A percentile compares a stretch with the other conserved stretches of the same genome.
Evolutionary conservation across 1,140 invertebrate genomes (phyloP).

Genomic region (Nilaparvata lugens): DNA sequence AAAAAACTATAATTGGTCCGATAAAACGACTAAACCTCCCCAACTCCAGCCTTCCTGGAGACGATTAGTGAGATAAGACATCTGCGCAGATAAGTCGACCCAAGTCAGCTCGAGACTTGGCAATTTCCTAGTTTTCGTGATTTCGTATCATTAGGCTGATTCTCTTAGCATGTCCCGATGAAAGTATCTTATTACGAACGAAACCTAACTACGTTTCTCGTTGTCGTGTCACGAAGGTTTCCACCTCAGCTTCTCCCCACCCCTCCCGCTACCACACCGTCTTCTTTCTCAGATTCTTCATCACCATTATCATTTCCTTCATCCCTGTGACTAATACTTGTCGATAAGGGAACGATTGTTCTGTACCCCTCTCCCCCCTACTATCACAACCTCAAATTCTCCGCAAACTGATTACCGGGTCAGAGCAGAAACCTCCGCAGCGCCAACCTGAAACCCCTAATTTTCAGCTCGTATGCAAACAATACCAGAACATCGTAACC

Average conservation of each 20-base stretch:
- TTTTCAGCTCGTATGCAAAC: no score
- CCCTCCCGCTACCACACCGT: not conserved
- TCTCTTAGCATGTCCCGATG: constrained; percentile 1
- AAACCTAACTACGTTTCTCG: not conserved
- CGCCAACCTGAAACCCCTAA: no score
- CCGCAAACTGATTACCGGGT: no score
- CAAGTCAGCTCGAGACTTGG: not conserved
- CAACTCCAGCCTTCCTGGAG: not conserved
- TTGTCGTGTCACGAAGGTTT: not conserved
- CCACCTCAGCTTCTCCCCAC: not conserved
- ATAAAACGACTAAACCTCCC: not conserved
- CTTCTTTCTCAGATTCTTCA: not conserved
- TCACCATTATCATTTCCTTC: constrained; percentile 20
- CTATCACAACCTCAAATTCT: no score
- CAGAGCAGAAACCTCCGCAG: no score
- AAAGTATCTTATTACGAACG: not conserved
- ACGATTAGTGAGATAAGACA: not conserved
- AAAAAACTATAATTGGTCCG: not conserved
- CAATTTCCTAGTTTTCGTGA: constrained; percentile 1
- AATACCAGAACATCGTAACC: no score
- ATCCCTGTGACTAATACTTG: constrained; percentile 22
- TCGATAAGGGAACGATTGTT: no score
- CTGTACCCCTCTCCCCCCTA: no score
- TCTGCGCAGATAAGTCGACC: not conserved
- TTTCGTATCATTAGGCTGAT: constrained; percentile 3